Conservation (phyloP, 2,888 invertebrate genomes). For the Myopa tessellatipennis region DNA sequence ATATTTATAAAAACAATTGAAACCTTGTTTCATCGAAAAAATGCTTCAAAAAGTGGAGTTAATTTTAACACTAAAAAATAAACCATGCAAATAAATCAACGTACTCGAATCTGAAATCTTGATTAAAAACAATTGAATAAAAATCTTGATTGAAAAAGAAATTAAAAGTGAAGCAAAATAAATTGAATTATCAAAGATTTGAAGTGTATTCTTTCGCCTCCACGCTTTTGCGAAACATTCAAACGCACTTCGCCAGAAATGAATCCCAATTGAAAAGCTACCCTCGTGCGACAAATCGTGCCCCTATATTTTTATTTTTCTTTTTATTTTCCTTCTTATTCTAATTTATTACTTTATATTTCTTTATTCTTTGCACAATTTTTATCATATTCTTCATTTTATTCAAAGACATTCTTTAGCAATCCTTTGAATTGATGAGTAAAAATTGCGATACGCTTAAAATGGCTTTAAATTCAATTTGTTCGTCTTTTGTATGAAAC, state of each 20-base stretch:
- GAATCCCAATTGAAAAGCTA: neutral
- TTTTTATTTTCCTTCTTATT: neutral
- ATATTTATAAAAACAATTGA: no score
- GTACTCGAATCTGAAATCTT: neutral
- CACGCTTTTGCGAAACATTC: no score
- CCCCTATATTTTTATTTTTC: neutral
- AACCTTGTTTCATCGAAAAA: no score
- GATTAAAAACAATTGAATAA: neutral
- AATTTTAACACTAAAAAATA: no score
- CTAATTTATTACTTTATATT: neutral
- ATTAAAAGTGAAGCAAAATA: no score
- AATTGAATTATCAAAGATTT: no score
- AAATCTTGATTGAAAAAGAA: no score
- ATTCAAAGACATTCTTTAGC: conserved; percentile 14
- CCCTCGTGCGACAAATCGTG: neutral
- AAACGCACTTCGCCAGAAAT: neutral
- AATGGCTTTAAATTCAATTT: conserved; percentile 32
- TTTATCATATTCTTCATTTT: neutral
- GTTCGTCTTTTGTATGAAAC: conserved; percentile 11
- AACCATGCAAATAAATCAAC: no score
- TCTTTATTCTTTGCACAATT: neutral
- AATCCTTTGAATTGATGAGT: neutral
- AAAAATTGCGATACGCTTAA: conserved; percentile 20
- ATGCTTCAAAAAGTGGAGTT: no score
- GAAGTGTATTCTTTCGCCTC: no score